phyloP scores from a whole-genome alignment of 2,113 vertebrate species.

The Seriola aureovittata region DNA sequence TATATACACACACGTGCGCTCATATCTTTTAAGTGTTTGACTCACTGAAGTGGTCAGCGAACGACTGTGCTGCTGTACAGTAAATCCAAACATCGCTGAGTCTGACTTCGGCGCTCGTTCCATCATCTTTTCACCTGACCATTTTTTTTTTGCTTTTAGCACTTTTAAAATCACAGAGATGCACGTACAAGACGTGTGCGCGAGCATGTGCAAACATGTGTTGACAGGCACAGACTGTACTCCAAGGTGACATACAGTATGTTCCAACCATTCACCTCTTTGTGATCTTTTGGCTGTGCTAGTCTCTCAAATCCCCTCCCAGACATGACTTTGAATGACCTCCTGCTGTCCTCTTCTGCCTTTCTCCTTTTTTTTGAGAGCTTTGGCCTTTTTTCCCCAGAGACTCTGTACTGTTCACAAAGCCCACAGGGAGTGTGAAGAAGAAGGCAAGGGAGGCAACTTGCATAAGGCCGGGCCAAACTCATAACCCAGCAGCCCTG shows the following conservation, averaged over 20 bases:
- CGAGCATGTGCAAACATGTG: conserved; percentile 33
- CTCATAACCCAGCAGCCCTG: conserved; percentile 37
- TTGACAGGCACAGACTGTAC: conserved; percentile 38
- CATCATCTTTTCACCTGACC: conserved; percentile 41
- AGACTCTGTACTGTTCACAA: conserved; percentile 52
- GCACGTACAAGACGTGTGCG: conserved; percentile 18
- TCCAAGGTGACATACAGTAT: conserved; percentile 9
- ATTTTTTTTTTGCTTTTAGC: conserved; percentile 66
- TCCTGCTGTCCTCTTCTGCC: conserved; percentile 1
- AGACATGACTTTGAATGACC: conserved; percentile 64
- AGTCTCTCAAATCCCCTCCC: conserved; percentile 22
- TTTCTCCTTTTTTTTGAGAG: conserved; percentile 25
- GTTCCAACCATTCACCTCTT: conserved; percentile 34
- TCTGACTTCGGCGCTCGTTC: conserved; percentile 44
- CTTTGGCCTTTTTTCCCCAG: conserved; percentile 36
- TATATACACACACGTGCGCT: conserved; percentile 15
- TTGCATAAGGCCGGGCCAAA: conserved; percentile 49
- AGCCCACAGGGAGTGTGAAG: conserved; percentile 65
- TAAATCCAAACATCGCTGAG: conserved; percentile 43
- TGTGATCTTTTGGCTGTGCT: conserved; percentile 24
- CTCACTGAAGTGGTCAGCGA: conserved; percentile 50
- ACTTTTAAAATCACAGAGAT: conserved; percentile 46
- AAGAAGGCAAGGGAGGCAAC: conserved; percentile 61
- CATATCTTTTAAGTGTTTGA: conserved; percentile 49
- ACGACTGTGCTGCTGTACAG: background rate